phyloP scores from a whole-genome alignment of 2,888 invertebrate genomes.

The Ischnura elegans region DNA sequence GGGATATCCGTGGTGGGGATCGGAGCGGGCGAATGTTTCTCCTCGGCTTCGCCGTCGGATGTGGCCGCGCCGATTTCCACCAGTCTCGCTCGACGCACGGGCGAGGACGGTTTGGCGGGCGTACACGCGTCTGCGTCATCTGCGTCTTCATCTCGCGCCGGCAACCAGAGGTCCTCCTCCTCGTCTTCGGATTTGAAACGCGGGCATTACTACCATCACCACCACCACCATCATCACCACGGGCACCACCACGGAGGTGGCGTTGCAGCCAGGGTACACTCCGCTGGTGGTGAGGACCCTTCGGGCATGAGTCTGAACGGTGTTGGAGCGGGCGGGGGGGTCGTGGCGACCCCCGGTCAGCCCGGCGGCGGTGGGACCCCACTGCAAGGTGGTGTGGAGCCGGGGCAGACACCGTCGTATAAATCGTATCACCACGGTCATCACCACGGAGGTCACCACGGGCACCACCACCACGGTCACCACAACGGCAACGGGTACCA shows the following conservation, averaged over 20 bases:
- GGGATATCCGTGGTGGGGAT: conserved; percentile 54
- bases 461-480: neutral
- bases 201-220: conserved; percentile 48
- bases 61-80: conserved; percentile 3
- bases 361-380: too few relatives aligned
- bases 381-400: neutral
- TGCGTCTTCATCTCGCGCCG: neutral
- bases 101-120: conserved; percentile 12
- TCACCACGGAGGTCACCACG: conserved; percentile 44
- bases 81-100: conserved; percentile 55
- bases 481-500: conserved; percentile 46
- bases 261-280: conserved; percentile 5
- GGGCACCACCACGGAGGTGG: conserved; percentile 33
- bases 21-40: neutral
- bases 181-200: neutral
- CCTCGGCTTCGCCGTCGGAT: neutral
- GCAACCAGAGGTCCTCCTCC: conserved; percentile 18
- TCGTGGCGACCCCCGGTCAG: neutral
- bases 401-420: neutral
- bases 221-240: conserved; percentile 62
- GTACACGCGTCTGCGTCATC: neutral
- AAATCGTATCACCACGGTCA: conserved; percentile 45
- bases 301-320: conserved; percentile 25
- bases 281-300: neutral
- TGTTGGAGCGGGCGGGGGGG: conserved; percentile 7